Evolutionary conservation across 2,797 vertebrate species (phyloP), one percentile per base, ranked within the genome.

Genomic region (Centroberyx gerrardi): DNA sequence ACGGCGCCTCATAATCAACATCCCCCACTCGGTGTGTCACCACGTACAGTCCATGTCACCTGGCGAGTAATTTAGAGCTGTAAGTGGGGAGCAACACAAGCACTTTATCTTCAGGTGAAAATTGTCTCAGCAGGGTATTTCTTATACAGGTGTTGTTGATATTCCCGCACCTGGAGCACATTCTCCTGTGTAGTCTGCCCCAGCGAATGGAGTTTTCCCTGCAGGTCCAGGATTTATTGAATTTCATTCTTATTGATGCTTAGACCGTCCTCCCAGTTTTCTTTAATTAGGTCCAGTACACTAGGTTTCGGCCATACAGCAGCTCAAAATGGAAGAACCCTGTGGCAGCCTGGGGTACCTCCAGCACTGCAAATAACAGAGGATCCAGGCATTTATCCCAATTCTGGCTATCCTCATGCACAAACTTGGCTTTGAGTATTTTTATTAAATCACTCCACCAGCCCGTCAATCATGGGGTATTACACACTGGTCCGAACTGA

Each of bases 1-100:
- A 1, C 22, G 22, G 27, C 14, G 62, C 12, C 60, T 81, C 78
- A 76, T 66, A 59, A 77, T 85, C 72, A 78, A 51, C 54, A 27
- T 15, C 63, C 75, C 55, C 27, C 22, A 4, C 71, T 53, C 73
- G 76, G 78, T 73, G 67, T 80, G 76, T 86, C 68, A 80, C 55
- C 63, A 42, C 22, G 18, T 67, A 56, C 12, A 14, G 67, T 61
- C 60, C n/a, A 5, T 75, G 79, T 76, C 72, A 77, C 63, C 28
- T 0, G 0, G 56, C 46, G 52, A 40, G 61, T 67, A 75, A 81
- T 79, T 76, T 79, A 81, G 69, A 85, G 68, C 78, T 64, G 63
- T 61, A 44, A 74, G 67, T 22, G 3, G 69, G 61, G 63, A 69
- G 22, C 69, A 76, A 74, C 80, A 80, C 81, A 82, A 81, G 67